A percentile compares a stretch with the other conserved stretches of the same genome.
These are phyloP conservation scores for Spodoptera exigua DNA, from an alignment of 2,888 invertebrate genomes.

Conservation along the genomic window DNA sequence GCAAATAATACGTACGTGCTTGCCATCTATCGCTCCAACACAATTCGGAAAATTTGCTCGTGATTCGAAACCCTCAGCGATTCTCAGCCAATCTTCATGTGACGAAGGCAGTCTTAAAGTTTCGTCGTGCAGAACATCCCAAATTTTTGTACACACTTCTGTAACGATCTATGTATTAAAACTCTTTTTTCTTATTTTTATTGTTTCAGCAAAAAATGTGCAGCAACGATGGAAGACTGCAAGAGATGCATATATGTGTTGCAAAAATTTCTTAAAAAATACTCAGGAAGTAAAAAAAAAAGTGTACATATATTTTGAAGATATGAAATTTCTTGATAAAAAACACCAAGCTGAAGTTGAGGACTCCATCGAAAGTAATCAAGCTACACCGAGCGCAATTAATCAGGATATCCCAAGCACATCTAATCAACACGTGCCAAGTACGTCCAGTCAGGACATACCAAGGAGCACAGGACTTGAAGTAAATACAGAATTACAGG, in stretches of 20 bases:
- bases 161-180: conserved; percentile 45
- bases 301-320: conserved; percentile 47
- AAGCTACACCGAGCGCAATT: conserved; percentile 46
- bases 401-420: conserved; percentile 47
- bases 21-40: conserved; percentile 44
- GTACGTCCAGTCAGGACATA: conserved; percentile 45
- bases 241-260: conserved; percentile 39
- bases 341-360: conserved; percentile 43
- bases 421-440: conserved; percentile 50
- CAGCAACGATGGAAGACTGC: conserved; percentile 40
- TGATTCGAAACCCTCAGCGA: conserved; percentile 43
- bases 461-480: conserved; percentile 48
- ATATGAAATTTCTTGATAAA: conserved; percentile 48
- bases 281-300: conserved; percentile 46
- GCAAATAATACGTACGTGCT: conserved; percentile 36
- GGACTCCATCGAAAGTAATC: conserved; percentile 44
- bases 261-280: conserved; percentile 43
- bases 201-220: conserved; percentile 38
- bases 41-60: conserved; percentile 47
- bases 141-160: conserved; percentile 51
- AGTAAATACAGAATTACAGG: conserved; percentile 47
- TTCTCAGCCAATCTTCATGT: conserved; percentile 41
- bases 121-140: conserved; percentile 48
- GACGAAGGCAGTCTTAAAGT: conserved; percentile 37
- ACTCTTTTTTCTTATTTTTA: conserved; percentile 37